Evolutionary conservation across 53 echinoderm and acorn worm species (phyloP).

Genomic region (Stichopus horrens): DNA sequence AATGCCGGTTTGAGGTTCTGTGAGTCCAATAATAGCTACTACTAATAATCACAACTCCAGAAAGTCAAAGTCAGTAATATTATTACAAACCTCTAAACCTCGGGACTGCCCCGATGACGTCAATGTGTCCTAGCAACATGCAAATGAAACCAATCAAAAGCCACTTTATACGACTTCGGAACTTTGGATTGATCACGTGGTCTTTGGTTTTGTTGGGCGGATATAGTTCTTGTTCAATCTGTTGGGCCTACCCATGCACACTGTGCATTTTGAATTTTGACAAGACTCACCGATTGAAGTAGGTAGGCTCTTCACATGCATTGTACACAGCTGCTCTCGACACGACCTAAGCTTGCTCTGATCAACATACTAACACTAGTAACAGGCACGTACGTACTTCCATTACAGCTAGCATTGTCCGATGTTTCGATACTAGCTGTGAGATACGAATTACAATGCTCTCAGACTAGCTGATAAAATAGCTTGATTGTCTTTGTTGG

Average conservation of each 20-base stretch:
- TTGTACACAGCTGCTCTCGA: background rate
- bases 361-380: background rate
- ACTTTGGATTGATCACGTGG: conserved; percentile 48
- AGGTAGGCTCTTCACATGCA: background rate
- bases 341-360: no score
- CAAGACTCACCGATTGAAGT: background rate
- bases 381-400: background rate
- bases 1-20: background rate
- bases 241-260: background rate
- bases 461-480: background rate
- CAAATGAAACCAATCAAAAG: conserved; percentile 61
- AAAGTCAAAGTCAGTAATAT: conserved; percentile 28
- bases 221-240: conserved; percentile 16
- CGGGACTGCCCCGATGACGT: conserved; percentile 55
- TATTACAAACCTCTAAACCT: conserved; percentile 38
- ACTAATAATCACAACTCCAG: background rate
- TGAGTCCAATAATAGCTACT: background rate
- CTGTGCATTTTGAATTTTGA: conserved; percentile 14
- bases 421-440: background rate
- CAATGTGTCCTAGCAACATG: conserved; percentile 56
- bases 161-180: conserved; percentile 47
- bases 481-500: background rate
- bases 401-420: background rate
- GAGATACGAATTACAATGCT: background rate
- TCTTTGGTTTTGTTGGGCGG: conserved; percentile 29